phyloP scores from a whole-genome alignment of 2,888 invertebrate species.

The Stenoptilia bipunctidactyla region DNA sequence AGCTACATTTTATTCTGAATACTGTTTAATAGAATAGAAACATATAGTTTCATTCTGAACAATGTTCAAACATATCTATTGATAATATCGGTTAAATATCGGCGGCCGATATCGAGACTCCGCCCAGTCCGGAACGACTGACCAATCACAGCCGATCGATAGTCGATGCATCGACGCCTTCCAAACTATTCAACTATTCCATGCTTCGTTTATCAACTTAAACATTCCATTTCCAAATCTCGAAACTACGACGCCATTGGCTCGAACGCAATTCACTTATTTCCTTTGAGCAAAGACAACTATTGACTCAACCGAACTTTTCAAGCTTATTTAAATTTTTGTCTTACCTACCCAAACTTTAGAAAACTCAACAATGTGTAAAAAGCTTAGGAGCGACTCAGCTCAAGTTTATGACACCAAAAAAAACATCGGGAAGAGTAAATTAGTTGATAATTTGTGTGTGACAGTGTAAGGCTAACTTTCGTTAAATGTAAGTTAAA shows the following conservation, averaged over 20 bases:
- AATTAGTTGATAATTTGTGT: conserved; percentile 69
- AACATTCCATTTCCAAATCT: conserved; percentile 7
- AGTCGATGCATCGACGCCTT: conserved; percentile 34
- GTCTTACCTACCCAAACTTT: conserved; percentile 10
- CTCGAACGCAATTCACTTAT: conserved; percentile 16
- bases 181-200: conserved; percentile 21
- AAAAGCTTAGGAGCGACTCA: conserved; percentile 42
- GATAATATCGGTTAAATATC: conserved; percentile 34
- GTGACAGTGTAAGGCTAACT: conserved; percentile 52
- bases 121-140: conserved; percentile 41
- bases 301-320: conserved; percentile 26
- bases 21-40: no score
- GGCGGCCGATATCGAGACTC: conserved; percentile 40
- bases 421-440: conserved; percentile 49
- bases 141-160: conserved; percentile 60
- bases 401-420: conserved; percentile 36
- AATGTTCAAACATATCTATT: no score
- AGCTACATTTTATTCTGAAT: no score
- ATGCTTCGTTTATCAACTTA: conserved; percentile 6
- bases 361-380: conserved; percentile 22
- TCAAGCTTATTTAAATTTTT: conserved; percentile 23
- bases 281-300: conserved; percentile 12
- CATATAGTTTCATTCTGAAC: no score
- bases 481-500: conserved; percentile 63
- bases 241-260: conserved; percentile 13